Evolutionary conservation across 2,797 vertebrate species (phyloP).

Genomic region (Philypnodon macrostomus): DNA sequence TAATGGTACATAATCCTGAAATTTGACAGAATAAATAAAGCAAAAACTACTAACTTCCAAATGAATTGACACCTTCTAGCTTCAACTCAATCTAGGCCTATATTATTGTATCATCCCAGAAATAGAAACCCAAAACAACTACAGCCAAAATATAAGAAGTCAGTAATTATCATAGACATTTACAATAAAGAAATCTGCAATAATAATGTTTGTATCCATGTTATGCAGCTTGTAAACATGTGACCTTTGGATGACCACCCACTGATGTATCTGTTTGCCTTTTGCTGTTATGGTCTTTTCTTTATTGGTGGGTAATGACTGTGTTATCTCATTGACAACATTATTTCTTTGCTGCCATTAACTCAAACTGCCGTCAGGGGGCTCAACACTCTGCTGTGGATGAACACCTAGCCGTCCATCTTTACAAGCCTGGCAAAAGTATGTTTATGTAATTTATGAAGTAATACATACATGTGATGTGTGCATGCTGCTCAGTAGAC

Average conservation of each 20-base stretch:
- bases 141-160: no score
- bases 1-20: no score
- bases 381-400: conserved; percentile 13
- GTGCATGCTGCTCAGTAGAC: conserved; percentile 9
- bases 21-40: no score
- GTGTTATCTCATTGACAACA: conserved; percentile 34
- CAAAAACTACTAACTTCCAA: no score
- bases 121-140: no score
- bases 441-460: conserved; percentile 37
- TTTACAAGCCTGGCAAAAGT: not conserved
- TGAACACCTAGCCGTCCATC: conserved; percentile 15
- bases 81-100: no score
- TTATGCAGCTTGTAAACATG: conserved; percentile 2
- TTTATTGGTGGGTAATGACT: conserved; percentile 32
- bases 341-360: conserved; percentile 45
- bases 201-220: not conserved
- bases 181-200: no score
- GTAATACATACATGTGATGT: conserved; percentile 10
- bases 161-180: no score
- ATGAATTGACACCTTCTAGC: no score
- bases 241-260: conserved; percentile 17
- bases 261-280: conserved; percentile 4
- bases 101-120: no score
- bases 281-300: conserved; percentile 17
- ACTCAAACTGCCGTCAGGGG: conserved; percentile 33